Percentiles rank a stretch among this genome's conserved stretches.
Evolutionary conservation across 1,140 invertebrate genomes (phyloP).

Genomic region (Calycopis cecrops): DNA sequence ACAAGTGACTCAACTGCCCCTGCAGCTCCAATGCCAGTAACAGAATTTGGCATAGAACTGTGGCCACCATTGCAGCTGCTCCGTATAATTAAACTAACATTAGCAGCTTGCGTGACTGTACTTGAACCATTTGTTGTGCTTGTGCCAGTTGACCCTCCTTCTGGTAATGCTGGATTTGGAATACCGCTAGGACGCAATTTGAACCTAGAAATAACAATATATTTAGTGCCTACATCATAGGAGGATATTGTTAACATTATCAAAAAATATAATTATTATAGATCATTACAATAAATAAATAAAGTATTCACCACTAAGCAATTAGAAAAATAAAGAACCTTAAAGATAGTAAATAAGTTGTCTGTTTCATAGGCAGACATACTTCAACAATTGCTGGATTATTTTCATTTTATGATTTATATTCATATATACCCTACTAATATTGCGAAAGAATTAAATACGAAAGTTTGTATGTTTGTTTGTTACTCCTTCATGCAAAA

Average conservation of each 20-base stretch:
- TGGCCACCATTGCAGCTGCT: slow-evolving; percentile 55
- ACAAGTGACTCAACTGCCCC: slow-evolving; percentile 53
- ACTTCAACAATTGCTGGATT: too few species aligned
- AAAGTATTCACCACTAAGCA: too few species aligned
- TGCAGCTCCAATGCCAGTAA: slow-evolving; percentile 47
- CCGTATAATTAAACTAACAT: slow-evolving; percentile 46
- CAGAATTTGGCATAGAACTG: slow-evolving; percentile 40
- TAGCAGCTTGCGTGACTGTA: slow-evolving; percentile 41
- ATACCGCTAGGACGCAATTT: slow-evolving; percentile 59
- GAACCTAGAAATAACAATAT: slow-evolving; percentile 39
- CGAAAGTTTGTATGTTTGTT: too few species aligned
- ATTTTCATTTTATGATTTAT: too few species aligned
- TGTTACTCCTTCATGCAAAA: too few species aligned
- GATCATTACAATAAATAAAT: not conserved
- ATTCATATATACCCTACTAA: too few species aligned
- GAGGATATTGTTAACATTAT: not conserved
- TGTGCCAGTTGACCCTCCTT: slow-evolving; percentile 66
- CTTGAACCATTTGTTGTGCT: slow-evolving; percentile 53
- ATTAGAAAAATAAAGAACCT: too few species aligned
- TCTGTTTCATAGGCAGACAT: too few species aligned
- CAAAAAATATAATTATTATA: not conserved
- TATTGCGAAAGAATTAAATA: too few species aligned
- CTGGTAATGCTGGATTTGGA: slow-evolving; percentile 61
- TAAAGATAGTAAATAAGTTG: too few species aligned
- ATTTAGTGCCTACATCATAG: not conserved